Conservation (phyloP, 2,113 vertebrate species). For the Nanger granti region DNA sequence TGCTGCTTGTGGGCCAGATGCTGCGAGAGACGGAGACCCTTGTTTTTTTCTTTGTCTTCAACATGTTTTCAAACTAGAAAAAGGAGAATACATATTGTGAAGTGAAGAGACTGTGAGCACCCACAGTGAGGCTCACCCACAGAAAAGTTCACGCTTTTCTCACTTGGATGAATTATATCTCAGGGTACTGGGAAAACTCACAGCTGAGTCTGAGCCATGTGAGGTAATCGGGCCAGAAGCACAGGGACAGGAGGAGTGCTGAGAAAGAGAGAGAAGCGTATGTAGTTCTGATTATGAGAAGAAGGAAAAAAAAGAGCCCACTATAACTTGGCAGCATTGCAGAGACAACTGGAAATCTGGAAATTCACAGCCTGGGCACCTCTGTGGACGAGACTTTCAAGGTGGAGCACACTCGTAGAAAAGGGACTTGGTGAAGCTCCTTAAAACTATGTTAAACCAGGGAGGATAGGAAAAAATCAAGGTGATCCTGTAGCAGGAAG, state of each 20-base stretch:
- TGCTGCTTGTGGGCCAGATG: conserved; percentile 1
- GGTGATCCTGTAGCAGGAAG: background rate
- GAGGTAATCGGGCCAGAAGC: background rate
- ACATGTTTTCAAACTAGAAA: conserved; percentile 3
- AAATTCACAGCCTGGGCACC: background rate
- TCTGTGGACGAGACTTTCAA: background rate
- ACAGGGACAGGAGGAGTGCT: background rate
- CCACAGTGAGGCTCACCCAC: background rate
- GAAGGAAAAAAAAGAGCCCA: background rate
- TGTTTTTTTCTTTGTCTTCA: background rate
- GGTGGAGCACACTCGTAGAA: background rate
- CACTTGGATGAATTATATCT: background rate
- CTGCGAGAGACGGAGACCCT: background rate
- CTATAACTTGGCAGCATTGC: background rate
- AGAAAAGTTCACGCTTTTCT: background rate
- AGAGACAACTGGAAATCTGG: background rate
- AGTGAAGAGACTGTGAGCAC: background rate
- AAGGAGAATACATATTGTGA: conserved; percentile 24
- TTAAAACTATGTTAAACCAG: background rate
- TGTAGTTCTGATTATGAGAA: background rate
- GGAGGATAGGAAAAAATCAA: background rate
- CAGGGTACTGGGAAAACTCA: background rate
- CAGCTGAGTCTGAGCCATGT: background rate
- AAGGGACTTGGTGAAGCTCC: background rate
- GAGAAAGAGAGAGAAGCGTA: background rate